phyloP scores from a whole-genome alignment of 2,797 vertebrate species.

The Thamnophis elegans region DNA sequence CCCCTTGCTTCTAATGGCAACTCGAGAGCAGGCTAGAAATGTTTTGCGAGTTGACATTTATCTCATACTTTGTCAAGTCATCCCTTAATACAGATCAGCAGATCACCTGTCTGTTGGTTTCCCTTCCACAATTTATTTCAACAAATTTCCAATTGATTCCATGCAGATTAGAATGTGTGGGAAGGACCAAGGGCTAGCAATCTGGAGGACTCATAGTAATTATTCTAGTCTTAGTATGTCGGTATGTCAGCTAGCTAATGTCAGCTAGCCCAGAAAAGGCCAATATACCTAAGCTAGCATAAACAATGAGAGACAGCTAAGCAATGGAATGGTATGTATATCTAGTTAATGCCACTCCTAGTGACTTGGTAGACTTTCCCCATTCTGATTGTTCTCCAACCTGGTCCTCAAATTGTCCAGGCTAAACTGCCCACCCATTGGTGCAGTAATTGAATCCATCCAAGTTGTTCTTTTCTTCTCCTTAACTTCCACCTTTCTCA shows the following conservation, averaged over 20 bases:
- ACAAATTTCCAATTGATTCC: background rate
- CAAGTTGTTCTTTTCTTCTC: background rate
- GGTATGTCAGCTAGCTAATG: background rate
- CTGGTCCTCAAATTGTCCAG: background rate
- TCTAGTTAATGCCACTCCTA: background rate
- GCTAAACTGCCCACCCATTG: background rate
- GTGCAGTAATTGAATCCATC: background rate
- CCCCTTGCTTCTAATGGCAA: no score
- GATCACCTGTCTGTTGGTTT: background rate
- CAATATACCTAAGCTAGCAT: background rate
- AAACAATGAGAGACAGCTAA: background rate
- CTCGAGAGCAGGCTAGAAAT: no score
- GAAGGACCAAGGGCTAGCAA: background rate
- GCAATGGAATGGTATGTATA: background rate
- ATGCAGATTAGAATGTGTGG: background rate
- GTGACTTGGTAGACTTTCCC: background rate
- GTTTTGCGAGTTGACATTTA: background rate
- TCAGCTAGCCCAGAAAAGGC: background rate
- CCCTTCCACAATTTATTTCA: background rate
- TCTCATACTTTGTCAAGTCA: background rate
- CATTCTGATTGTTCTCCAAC: background rate
- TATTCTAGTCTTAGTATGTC: background rate
- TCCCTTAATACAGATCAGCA: background rate
- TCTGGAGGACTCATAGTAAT: background rate
- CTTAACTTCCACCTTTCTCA: background rate